phyloP scores from a whole-genome alignment of 2,888 invertebrate genomes.

The Notodonta dromedarius region DNA sequence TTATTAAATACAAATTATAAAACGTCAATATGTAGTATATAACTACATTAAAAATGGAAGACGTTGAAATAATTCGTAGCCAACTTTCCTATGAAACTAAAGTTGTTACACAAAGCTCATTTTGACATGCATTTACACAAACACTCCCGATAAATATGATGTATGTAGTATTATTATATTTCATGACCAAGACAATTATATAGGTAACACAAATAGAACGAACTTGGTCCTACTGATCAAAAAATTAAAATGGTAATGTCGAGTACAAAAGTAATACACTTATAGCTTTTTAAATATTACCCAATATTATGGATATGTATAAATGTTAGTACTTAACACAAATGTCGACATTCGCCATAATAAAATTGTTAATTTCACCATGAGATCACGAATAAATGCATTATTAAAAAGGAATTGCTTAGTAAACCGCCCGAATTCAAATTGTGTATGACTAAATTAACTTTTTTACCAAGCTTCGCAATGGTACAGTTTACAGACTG shows the following conservation, averaged over 20 bases:
- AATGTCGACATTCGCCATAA: conserved; percentile 38
- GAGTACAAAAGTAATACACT: conserved; percentile 24
- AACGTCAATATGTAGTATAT: conserved; percentile 24
- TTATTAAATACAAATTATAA: conserved; percentile 34
- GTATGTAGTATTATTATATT: conserved; percentile 10
- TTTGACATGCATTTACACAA: conserved; percentile 51
- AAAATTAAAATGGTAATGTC: conserved; percentile 34
- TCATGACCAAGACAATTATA: conserved; percentile 28
- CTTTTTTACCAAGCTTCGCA: conserved; percentile 42
- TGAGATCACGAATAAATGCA: conserved; percentile 83
- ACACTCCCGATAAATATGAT: conserved; percentile 20
- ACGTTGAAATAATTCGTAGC: conserved; percentile 83
- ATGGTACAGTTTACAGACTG: conserved; percentile 61
- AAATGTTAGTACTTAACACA: conserved; percentile 31
- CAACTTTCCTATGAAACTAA: conserved; percentile 72
- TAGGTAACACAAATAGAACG: neutral
- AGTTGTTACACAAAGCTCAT: conserved; percentile 62
- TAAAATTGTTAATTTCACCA: conserved; percentile 35
- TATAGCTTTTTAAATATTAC: neutral
- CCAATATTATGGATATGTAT: conserved; percentile 24
- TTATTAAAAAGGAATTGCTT: conserved; percentile 54
- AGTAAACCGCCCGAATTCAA: conserved; percentile 31
- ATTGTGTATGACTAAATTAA: conserved; percentile 34
- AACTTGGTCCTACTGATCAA: conserved; percentile 26
- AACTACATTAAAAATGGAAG: conserved; percentile 74